These are phyloP conservation scores for Mellivora capensis DNA, from an alignment of 2,113 vertebrate species.

Conservation along the genomic window DNA sequence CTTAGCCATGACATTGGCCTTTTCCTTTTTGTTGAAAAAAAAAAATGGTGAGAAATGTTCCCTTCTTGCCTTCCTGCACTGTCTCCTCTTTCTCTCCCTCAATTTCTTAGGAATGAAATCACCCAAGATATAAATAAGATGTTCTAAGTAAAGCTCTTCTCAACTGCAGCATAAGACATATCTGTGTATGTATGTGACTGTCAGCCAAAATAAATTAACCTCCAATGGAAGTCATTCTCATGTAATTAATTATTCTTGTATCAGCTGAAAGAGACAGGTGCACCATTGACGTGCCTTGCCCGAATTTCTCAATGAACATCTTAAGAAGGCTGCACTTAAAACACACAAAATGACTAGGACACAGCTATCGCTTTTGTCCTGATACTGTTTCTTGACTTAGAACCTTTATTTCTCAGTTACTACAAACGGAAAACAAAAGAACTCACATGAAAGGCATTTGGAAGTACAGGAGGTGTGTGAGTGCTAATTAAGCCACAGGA, in stretches of 20 bases:
- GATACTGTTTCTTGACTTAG: neutral
- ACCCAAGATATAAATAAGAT: constrained; percentile 83
- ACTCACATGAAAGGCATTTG: neutral
- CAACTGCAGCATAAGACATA: constrained; percentile 66
- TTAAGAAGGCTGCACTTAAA: neutral
- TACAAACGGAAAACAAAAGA: constrained; percentile 13
- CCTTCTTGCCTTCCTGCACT: neutral
- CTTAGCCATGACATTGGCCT: neutral
- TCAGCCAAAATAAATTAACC: constrained; percentile 83
- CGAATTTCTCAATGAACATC: constrained; percentile 35
- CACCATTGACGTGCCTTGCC: neutral
- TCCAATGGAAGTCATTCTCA: constrained; percentile 78
- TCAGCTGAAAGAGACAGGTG: constrained; percentile 76
- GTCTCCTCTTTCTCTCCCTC: constrained; percentile 59
- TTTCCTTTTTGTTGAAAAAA: neutral
- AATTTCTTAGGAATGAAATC: constrained; percentile 78
- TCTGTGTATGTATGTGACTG: constrained; percentile 76
- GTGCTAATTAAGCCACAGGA: neutral
- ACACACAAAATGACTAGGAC: neutral
- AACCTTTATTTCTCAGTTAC: constrained; percentile 48
- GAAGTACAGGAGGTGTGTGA: neutral
- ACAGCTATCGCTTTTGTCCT: neutral
- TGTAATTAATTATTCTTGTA: constrained; percentile 79
- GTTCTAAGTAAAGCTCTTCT: constrained; percentile 82
- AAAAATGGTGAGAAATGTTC: neutral